Percentiles rank a stretch among this genome's conserved stretches.
Conservation (phyloP, 64 coral and sea anemone genomes). For the Exaiptasia diaphana region DNA sequence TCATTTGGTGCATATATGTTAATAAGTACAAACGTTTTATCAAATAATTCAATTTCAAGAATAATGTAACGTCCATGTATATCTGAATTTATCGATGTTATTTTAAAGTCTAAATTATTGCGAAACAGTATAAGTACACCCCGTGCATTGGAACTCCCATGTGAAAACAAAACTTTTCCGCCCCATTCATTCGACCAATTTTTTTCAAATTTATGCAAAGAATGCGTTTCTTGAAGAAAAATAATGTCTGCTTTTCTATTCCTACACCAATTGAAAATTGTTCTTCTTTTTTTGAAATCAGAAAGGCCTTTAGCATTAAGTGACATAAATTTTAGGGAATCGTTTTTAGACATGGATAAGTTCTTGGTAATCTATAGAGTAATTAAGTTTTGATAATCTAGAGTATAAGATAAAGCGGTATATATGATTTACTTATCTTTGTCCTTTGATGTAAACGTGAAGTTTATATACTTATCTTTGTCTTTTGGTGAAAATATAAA, state of each 20-base stretch:
- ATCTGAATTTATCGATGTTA: background rate
- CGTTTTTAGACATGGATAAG: too few species aligned
- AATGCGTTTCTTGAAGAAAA: conserved; percentile 11
- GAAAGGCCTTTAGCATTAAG: conserved; percentile 1
- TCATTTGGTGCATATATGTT: conserved; percentile 38
- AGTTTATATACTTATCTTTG: too few species aligned
- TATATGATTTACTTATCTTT: too few species aligned
- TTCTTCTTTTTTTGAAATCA: background rate
- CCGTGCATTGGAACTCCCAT: background rate
- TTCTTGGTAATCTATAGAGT: too few species aligned
- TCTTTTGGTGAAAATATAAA: too few species aligned
- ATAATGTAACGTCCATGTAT: background rate
- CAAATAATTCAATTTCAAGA: background rate
- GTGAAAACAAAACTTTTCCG: conserved; percentile 23
- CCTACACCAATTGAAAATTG: background rate
- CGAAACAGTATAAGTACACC: conserved; percentile 21
- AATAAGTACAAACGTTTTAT: background rate
- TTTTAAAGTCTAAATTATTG: conserved; percentile 13
- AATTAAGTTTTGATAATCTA: too few species aligned
- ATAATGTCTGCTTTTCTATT: conserved; percentile 4
- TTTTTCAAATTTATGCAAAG: background rate
- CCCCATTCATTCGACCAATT: conserved; percentile 10
- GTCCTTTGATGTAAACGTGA: too few species aligned
- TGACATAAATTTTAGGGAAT: background rate
- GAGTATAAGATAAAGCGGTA: too few species aligned